Evolutionary conservation across 2,113 vertebrate species (phyloP).

Genomic region (Natator depressus): DNA sequence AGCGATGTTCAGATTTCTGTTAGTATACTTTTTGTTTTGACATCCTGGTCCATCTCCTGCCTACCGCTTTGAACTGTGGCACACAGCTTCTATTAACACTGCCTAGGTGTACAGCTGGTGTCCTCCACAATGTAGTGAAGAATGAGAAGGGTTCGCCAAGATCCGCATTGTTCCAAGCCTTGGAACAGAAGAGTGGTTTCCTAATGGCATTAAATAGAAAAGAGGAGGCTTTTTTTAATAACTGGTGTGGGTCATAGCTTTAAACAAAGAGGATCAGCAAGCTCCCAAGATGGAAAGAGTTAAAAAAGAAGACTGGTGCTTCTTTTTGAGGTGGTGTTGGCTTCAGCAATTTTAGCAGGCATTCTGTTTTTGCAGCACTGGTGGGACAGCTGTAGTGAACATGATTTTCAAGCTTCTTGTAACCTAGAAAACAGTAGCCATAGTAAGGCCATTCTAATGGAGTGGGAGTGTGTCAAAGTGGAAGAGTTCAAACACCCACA

Average conservation of each 20-base stretch:
- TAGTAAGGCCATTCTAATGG: neutral
- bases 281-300: neutral
- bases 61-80: neutral
- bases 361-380: neutral
- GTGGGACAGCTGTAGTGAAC: neutral
- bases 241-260: neutral
- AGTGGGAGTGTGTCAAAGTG: neutral
- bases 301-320: neutral
- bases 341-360: neutral
- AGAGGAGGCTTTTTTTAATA: neutral
- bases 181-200: neutral
- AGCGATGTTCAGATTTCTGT: too few species aligned
- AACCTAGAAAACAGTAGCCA: neutral
- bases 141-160: neutral
- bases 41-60: neutral
- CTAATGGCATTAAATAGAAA: neutral
- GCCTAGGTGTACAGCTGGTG: neutral
- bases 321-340: neutral
- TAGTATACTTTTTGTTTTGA: neutral
- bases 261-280: neutral
- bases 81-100: neutral
- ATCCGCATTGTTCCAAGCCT: neutral
- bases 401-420: neutral
- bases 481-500: neutral
- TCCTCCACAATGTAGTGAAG: neutral